These are phyloP conservation scores for Ochlodes sylvanus DNA, from an alignment of 2,888 invertebrate genomes.

Conservation along the genomic window DNA sequence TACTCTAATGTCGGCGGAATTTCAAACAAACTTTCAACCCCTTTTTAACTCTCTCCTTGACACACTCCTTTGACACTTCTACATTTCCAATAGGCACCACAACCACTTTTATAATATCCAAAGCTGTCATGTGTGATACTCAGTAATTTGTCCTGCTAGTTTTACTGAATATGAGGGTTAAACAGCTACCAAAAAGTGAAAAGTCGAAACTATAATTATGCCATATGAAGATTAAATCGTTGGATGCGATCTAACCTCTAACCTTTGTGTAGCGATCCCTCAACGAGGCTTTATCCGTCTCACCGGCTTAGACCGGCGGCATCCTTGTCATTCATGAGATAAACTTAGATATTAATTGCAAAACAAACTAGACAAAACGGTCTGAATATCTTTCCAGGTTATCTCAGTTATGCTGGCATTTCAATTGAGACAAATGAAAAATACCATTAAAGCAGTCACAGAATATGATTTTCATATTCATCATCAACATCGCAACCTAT, in stretches of 20 bases:
- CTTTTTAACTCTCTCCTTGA: too few species aligned
- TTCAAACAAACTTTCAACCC: too few species aligned
- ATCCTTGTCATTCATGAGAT: slow-evolving; percentile 21
- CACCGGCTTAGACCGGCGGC: slow-evolving; percentile 7
- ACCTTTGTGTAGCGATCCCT: slow-evolving; percentile 20
- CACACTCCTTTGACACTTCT: too few species aligned
- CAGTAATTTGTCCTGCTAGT: too few species aligned
- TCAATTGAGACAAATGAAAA: too few species aligned
- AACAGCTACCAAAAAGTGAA: background rate
- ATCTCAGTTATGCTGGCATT: background rate
- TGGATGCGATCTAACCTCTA: slow-evolving; percentile 18
- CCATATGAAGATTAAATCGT: slow-evolving; percentile 25
- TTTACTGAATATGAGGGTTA: background rate
- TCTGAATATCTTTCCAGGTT: background rate
- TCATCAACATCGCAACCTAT: too few species aligned
- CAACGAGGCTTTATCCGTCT: slow-evolving; percentile 12
- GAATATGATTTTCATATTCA: too few species aligned
- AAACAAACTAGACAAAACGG: background rate
- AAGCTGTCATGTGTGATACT: too few species aligned
- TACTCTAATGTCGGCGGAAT: too few species aligned
- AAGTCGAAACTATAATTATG: slow-evolving; percentile 27
- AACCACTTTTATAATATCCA: too few species aligned
- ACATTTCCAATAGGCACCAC: too few species aligned
- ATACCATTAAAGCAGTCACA: too few species aligned
- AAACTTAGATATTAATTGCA: slow-evolving; percentile 5